phyloP scores from a whole-genome alignment of 2,113 vertebrate genomes.

The Ardeotis arabs region DNA sequence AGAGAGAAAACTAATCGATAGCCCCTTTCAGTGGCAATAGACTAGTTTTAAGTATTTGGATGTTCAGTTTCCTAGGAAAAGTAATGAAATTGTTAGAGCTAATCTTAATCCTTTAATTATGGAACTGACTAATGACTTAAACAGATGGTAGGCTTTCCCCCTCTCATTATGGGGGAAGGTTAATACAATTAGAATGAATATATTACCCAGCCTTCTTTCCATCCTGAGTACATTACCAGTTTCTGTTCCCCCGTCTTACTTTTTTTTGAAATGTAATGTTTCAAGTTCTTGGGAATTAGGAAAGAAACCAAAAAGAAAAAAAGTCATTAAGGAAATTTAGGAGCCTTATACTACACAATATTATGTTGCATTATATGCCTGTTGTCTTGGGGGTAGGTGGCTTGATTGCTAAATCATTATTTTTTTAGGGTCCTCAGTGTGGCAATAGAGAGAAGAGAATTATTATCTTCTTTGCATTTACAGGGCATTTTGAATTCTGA shows the following conservation, averaged over 20 bases:
- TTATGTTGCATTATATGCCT: neutral
- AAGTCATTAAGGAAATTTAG: neutral
- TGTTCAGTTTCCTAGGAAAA: constrained; percentile 35
- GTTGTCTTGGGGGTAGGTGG: neutral
- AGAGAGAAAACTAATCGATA: constrained; percentile 1
- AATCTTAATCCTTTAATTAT: constrained; percentile 65
- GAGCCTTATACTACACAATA: neutral
- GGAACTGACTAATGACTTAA: constrained; percentile 63
- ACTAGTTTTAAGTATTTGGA: constrained; percentile 17
- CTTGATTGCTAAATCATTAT: neutral
- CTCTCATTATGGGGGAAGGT: constrained; percentile 46
- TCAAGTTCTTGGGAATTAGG: neutral
- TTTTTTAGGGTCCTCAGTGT: constrained; percentile 17
- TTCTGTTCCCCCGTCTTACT: neutral
- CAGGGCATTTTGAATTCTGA: neutral
- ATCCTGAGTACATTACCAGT: neutral
- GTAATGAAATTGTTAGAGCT: constrained; percentile 42
- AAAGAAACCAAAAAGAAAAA: neutral
- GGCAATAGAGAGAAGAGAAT: neutral
- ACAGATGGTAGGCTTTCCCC: constrained; percentile 54
- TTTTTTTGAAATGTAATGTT: neutral
- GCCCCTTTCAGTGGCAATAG: neutral
- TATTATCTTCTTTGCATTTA: neutral
- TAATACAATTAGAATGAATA: constrained; percentile 60
- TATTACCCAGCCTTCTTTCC: constrained; percentile 37